Evolutionary conservation across 2,888 invertebrate species (phyloP).

Genomic region (Nymphalis polychloros): DNA sequence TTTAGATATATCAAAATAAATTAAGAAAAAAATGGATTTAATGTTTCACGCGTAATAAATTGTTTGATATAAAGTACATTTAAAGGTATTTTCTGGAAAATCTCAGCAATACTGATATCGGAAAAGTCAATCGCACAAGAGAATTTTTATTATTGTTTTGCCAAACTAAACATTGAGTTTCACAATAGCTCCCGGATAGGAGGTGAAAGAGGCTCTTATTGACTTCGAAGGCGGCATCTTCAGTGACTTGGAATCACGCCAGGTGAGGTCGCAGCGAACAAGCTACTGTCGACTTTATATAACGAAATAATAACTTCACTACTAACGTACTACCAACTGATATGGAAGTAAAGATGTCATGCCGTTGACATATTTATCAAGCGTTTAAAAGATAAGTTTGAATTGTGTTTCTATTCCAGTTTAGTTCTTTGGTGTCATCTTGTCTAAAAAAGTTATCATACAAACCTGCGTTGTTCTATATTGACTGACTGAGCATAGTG

Average conservation of each 20-base stretch:
- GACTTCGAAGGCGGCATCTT: slow-evolving; percentile 13
- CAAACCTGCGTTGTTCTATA: too few species aligned
- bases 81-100: not conserved
- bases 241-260: slow-evolving; percentile 20
- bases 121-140: slow-evolving; percentile 10
- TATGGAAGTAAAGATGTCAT: too few species aligned
- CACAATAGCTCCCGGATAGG: slow-evolving; percentile 2
- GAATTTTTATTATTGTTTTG: slow-evolving; percentile 21
- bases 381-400: not conserved
- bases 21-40: not conserved
- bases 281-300: not conserved
- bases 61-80: not conserved
- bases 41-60: not conserved
- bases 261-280: slow-evolving; percentile 15
- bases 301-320: not conserved
- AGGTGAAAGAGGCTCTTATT: slow-evolving; percentile 27
- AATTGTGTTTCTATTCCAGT: too few species aligned
- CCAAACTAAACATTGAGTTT: slow-evolving; percentile 22
- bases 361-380: not conserved
- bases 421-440: too few species aligned
- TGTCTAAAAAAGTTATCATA: too few species aligned
- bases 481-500: too few species aligned
- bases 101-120: slow-evolving; percentile 4
- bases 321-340: not conserved
- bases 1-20: too few species aligned